Conservation (phyloP, 2,113 vertebrate genomes). For the Gavialis gangeticus region DNA sequence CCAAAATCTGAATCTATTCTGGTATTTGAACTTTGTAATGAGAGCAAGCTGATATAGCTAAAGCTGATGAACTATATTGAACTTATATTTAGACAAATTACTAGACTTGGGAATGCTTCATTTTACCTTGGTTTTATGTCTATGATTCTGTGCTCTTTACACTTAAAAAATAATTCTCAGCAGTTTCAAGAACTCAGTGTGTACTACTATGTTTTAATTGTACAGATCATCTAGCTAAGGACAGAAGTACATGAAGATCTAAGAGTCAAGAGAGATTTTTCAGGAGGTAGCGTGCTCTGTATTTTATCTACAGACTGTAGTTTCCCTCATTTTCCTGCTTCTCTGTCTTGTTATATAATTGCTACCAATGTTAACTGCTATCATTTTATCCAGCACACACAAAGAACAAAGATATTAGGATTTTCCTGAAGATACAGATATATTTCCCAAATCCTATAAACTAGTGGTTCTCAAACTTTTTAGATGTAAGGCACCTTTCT, state of each 20-base stretch:
- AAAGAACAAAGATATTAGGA: neutral
- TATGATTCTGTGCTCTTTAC: neutral
- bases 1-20: slow-evolving; percentile 12
- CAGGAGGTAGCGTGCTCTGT: neutral
- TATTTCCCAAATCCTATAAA: neutral
- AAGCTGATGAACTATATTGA: slow-evolving; percentile 39
- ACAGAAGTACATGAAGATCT: neutral
- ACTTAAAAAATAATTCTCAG: slow-evolving; percentile 6
- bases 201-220: slow-evolving; percentile 38
- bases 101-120: slow-evolving; percentile 19
- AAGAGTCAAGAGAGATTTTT: neutral
- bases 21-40: slow-evolving; percentile 48
- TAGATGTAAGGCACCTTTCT: too few relatives aligned
- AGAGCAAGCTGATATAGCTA: slow-evolving; percentile 43
- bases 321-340: neutral
- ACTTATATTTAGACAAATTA: slow-evolving; percentile 45
- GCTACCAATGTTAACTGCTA: neutral
- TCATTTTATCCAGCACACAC: neutral
- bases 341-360: neutral
- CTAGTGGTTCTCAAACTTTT: too few relatives aligned
- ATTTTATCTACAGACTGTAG: neutral
- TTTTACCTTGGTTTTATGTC: slow-evolving; percentile 50
- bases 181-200: slow-evolving; percentile 39
- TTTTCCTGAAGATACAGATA: neutral
- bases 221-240: neutral